These are phyloP conservation scores for Cantharis rustica DNA, from an alignment of 2,888 invertebrate genomes.

Conservation along the genomic window DNA sequence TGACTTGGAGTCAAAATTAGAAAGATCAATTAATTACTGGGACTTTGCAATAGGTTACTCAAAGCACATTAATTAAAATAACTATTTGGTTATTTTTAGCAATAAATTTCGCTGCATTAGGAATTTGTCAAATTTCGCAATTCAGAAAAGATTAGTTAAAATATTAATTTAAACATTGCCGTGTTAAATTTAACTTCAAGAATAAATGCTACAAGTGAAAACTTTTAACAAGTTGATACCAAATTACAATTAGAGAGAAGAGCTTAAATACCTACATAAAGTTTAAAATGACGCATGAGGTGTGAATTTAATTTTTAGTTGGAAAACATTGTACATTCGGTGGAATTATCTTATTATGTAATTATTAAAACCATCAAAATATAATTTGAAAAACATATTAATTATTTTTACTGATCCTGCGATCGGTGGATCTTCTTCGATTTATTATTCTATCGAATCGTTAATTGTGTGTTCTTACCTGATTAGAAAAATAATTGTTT, in stretches of 20 bases:
- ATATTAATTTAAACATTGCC: background rate
- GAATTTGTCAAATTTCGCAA: background rate
- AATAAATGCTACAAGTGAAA: background rate
- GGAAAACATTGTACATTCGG: background rate
- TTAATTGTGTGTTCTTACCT: conserved; percentile 40
- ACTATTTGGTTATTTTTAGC: background rate
- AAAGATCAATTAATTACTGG: background rate
- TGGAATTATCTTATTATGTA: background rate
- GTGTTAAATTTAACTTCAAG: background rate
- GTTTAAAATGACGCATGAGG: background rate
- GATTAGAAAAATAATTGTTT: conserved; percentile 47
- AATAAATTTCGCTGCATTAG: background rate
- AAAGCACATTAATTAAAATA: background rate
- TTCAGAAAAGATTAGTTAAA: background rate
- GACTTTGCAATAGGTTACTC: background rate
- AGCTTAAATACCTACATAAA: background rate
- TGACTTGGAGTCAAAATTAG: background rate
- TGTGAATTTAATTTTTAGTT: background rate
- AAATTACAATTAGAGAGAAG: background rate
- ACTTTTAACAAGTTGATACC: background rate
- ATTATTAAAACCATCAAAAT: background rate
- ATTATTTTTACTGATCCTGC: too few species aligned
- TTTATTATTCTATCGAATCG: background rate
- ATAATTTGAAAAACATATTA: background rate
- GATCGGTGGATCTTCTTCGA: too few species aligned